These are phyloP conservation scores for Argyresthia albistria DNA, from an alignment of 2,888 invertebrate genomes.

Conservation along the genomic window DNA sequence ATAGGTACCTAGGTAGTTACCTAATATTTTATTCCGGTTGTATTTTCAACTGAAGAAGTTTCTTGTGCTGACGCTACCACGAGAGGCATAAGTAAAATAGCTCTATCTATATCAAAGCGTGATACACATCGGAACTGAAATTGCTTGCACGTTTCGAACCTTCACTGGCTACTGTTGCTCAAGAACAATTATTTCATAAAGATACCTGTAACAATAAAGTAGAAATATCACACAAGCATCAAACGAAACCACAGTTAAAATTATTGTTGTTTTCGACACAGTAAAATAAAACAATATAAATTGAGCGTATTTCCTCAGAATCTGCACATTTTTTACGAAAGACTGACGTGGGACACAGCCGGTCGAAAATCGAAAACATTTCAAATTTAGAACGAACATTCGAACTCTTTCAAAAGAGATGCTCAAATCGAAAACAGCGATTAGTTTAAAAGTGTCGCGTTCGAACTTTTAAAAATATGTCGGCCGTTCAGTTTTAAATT, in stretches of 20 bases:
- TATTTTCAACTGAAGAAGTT: no score
- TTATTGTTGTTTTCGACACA: not conserved
- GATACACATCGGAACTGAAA: slow-evolving; percentile 36
- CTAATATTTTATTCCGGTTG: no score
- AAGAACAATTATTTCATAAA: not conserved
- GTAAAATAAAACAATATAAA: slow-evolving; percentile 8
- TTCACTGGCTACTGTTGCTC: not conserved
- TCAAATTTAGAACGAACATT: slow-evolving; percentile 64
- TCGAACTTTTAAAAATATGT: slow-evolving; percentile 71
- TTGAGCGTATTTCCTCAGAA: slow-evolving; percentile 33
- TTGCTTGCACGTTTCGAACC: slow-evolving; percentile 27
- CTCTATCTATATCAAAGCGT: slow-evolving; percentile 31
- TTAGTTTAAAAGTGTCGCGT: slow-evolving; percentile 67
- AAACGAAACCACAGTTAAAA: not conserved
- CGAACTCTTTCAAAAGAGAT: slow-evolving; percentile 60
- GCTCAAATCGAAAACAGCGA: slow-evolving; percentile 69
- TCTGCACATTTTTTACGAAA: slow-evolving; percentile 34
- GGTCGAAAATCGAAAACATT: slow-evolving; percentile 63
- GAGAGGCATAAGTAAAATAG: slow-evolving; percentile 20
- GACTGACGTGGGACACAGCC: slow-evolving; percentile 44
- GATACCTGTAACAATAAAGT: no score
- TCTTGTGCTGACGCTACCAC: slow-evolving; percentile 24
- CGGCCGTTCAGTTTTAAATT: slow-evolving; percentile 61
- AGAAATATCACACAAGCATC: not conserved
- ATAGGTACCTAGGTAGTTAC: no score